These are phyloP conservation scores for Sebastiscus albofasciatus DNA, from an alignment of 2,797 vertebrate species.

Conservation along the genomic window DNA sequence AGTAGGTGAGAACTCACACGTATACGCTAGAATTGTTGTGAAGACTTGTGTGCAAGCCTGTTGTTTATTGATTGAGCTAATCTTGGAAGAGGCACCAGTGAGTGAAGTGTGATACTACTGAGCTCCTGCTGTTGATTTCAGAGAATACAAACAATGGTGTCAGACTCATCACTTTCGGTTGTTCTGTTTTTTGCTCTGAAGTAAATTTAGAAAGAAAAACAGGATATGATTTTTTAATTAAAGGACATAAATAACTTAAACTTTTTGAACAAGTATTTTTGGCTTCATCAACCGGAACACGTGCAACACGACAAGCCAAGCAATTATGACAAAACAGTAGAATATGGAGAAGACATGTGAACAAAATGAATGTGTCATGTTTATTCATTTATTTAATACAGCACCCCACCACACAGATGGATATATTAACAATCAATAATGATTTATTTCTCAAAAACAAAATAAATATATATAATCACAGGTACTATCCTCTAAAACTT, in stretches of 20 bases:
- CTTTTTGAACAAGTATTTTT: not conserved
- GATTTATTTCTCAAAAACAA: not conserved
- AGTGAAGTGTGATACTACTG: not conserved
- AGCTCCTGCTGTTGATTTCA: conserved; percentile 1
- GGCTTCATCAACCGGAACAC: not conserved
- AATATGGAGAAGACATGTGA: not conserved
- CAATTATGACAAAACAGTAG: not conserved
- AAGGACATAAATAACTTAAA: not conserved
- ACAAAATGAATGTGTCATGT: not conserved
- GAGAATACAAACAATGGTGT: not conserved
- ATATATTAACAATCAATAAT: not conserved
- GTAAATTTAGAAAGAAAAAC: not conserved
- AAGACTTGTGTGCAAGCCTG: not conserved
- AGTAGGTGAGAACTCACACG: not conserved
- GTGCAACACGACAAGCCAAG: not conserved
- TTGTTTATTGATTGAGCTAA: conserved; percentile 5
- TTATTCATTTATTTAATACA: not conserved
- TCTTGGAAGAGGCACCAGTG: not conserved
- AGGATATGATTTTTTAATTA: not conserved
- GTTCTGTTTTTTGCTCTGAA: not conserved
- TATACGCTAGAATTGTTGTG: not conserved
- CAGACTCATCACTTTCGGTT: not conserved
- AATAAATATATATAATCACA: too few species aligned
- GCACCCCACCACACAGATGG: not conserved
- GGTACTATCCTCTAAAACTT: not conserved